Evolutionary conservation across 2,113 vertebrate species (phyloP).

Genomic region (Manacus vitellinus): DNA sequence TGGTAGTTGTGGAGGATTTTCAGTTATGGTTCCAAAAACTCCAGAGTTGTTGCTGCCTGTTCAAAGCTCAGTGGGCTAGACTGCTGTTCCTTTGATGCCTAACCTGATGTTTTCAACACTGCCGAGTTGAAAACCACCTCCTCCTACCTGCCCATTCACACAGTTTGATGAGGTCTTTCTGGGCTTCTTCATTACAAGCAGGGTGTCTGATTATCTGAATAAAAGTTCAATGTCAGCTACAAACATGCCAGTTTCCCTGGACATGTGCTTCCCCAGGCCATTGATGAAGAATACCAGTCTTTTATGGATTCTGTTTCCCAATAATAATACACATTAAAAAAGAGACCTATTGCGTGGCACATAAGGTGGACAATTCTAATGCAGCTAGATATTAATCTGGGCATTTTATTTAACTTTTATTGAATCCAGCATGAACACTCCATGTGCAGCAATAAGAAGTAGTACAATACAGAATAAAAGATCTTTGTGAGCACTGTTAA

Average conservation of each 20-base stretch:
- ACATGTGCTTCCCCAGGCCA: neutral
- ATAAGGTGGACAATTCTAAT: neutral
- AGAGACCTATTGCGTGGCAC: neutral
- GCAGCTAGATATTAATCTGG: neutral
- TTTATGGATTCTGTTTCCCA: neutral
- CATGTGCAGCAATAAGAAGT: neutral
- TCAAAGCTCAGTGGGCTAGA: neutral
- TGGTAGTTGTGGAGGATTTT: neutral
- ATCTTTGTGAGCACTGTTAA: neutral
- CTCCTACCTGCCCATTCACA: neutral
- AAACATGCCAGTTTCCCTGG: neutral
- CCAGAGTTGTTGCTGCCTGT: neutral
- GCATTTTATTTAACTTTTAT: neutral
- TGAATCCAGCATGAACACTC: neutral
- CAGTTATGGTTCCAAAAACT: neutral
- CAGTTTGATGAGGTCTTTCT: neutral
- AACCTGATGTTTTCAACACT: neutral
- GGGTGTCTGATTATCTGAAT: neutral
- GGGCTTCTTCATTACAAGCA: neutral
- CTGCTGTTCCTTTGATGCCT: neutral
- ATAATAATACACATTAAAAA: neutral
- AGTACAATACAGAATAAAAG: neutral
- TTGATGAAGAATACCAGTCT: neutral
- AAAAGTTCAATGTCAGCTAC: neutral
- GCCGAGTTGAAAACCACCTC: neutral